Evolutionary conservation across 1,140 invertebrate genomes (phyloP).

Genomic region (Zaprionus africanus): DNA sequence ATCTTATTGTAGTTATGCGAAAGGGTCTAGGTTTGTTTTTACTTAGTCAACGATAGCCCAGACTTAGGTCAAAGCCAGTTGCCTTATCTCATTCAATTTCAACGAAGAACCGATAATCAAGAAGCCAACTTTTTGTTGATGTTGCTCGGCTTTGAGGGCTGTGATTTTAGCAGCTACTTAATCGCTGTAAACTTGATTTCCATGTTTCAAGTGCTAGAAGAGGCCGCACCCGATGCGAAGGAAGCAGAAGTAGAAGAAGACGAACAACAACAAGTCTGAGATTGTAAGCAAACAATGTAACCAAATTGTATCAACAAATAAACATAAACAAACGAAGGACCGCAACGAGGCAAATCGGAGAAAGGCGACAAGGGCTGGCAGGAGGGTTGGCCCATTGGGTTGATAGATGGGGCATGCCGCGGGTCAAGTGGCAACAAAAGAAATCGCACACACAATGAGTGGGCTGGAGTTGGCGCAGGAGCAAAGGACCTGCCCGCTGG

Average conservation of each 20-base stretch:
- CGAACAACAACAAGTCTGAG: conserved; percentile 61
- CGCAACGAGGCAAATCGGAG: conserved; percentile 36
- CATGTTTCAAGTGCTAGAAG: conserved; percentile 32
- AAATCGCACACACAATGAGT: conserved; percentile 55
- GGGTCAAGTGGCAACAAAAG: conserved; percentile 77
- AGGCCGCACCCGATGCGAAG: conserved; percentile 1
- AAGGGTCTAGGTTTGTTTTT: neutral
- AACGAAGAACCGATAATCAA: neutral
- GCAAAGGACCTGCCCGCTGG: conserved; percentile 20
- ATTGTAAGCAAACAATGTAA: conserved; percentile 81
- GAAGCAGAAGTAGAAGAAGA: neutral
- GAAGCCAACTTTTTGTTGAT: conserved; percentile 30
- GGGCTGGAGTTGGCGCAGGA: conserved; percentile 24
- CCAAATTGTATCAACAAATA: conserved; percentile 82
- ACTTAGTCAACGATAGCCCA: neutral
- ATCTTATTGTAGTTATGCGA: neutral
- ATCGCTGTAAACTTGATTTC: conserved; percentile 77
- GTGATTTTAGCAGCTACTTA: conserved; percentile 71
- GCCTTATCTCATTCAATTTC: neutral
- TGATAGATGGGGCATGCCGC: conserved; percentile 56
- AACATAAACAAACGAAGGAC: conserved; percentile 71
- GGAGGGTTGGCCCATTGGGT: neutral
- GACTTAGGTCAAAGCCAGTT: neutral
- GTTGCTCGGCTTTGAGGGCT: conserved; percentile 47
- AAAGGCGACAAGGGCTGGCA: neutral